Evolutionary conservation across 2,888 invertebrate species (phyloP).

Genomic region (Microctonus brassicae): DNA sequence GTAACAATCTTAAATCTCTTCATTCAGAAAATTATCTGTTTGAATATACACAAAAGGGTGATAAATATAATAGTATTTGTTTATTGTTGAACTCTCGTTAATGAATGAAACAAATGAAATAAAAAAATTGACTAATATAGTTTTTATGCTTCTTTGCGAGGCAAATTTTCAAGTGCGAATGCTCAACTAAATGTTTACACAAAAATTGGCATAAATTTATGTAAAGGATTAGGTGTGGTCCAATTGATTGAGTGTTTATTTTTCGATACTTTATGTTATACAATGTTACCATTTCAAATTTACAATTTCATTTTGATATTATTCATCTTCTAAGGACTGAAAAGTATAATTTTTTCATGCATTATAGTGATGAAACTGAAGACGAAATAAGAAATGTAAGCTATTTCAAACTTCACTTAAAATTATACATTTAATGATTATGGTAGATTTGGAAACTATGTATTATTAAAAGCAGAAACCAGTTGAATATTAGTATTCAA

Average conservation of each 20-base stretch:
- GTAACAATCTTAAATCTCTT: not conserved
- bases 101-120: no score
- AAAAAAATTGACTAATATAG: conserved; percentile 14
- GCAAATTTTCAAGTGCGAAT: conserved; percentile 33
- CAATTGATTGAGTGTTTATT: conserved; percentile 12
- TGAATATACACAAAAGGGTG: not conserved
- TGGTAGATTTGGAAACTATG: not conserved
- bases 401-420: not conserved
- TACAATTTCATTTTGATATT: not conserved
- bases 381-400: not conserved
- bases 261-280: conserved; percentile 16
- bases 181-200: conserved; percentile 36
- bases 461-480: not conserved
- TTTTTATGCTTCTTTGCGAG: conserved; percentile 42
- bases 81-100: not conserved
- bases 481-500: conserved; percentile 4
- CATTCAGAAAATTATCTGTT: conserved; percentile 4
- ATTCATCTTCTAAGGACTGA: conserved; percentile 13
- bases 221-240: not conserved
- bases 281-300: conserved; percentile 1
- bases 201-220: not conserved
- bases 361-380: not conserved
- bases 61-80: conserved; percentile 23
- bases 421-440: not conserved
- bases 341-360: not conserved